Evolutionary conservation across 2,113 vertebrate species (phyloP), one percentile per base, ranked within the genome.

Genomic region (Spea multiplicata): DNA sequence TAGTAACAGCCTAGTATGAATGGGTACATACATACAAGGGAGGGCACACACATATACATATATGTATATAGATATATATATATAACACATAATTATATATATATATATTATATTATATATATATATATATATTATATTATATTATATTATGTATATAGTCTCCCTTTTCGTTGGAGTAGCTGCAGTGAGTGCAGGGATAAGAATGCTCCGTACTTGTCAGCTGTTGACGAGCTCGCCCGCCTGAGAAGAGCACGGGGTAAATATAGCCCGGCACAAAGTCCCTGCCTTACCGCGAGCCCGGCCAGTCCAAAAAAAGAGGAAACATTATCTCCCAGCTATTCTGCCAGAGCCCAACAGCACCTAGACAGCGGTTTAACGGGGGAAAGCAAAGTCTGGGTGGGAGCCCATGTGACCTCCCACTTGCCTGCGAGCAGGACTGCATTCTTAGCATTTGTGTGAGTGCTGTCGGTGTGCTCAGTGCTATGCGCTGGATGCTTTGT

Each of bases 171-270:
- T 30, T 30, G 30, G 30, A 30, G 30, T 30, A 30, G 30, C 30
- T 30, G 30, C 30, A 30, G 30, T n/a, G n/a, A n/a, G n/a, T n/a
- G n/a, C 30, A 30, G 30, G 88, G 90, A 83, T 87, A 88, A 90
- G 91, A 90, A 87, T 84, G 89, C 91, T 91, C 88, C 90, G 91
- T 92, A 91, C 90, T 91, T 87, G 91, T 93, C 91, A 95, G 93
- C 93, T 94, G 94, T 93, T 93, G 88, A 93, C 93, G 92, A 91
- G 88, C 89, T 89, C 84, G 92, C 91, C 91, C 91, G 90, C 91
- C 91, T 95, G 94, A 95, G 93, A 93, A 90, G n/a, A n/a, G n/a
- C 92, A 93, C 87, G 82, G 87, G 92, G 92, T 96, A 96, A 95
- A 96, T 95, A 94, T 96, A 96, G 94, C 92, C 88, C 88, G 61